Evolutionary conservation across 2,888 invertebrate species (phyloP), one percentile per base, ranked within the genome.

Genomic region (Agrypnus murinus): DNA sequence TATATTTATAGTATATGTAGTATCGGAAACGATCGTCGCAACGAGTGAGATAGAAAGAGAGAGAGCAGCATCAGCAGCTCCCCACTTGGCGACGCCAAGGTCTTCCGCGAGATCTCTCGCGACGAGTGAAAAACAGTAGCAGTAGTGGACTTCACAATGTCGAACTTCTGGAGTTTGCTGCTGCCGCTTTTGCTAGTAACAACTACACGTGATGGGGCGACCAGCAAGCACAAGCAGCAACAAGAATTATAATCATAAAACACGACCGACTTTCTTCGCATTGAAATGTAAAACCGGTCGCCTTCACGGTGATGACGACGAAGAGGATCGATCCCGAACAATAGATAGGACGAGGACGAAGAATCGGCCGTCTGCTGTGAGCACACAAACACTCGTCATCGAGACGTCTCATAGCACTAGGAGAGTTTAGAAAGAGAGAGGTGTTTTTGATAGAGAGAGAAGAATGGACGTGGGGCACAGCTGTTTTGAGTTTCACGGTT

Each of bases 401-500:
- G 65, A 72, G 73, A 68, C 71, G 65, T 68, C 65, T 73, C 73
- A 50, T 70, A 57, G 50, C 63, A 57, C 66, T 67, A 69, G 71
- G 63, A 68, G 63, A 63, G 50, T 50, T 58, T 31, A 67, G 67
- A 72, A 10, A 53, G 60, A 65, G 70, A 71, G 25, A n/a, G 40
- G 34, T 9, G 10, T 34, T 57, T 25, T 55, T 14, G 68, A n/a
- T n/a, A 17, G 66, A 69, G 14, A 50, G 71, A 71, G 69, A 67
- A 8, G 50, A 34, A 17, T 19, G 60, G 32, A 50, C 71, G 71
- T 66, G 55, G 66, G 65, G 67, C 71, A 71, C 74, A 74, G 74
- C 74, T 74, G 74, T 74, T 73, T 74, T 66, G 66, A 71, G 74
- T 74, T 74, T 71, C 71, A 72, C 71, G 71, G 68, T 68, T 68